Base-by-base conservation (phyloP, 2,113 vertebrate species). In the Pongo pygmaeus region DNA sequence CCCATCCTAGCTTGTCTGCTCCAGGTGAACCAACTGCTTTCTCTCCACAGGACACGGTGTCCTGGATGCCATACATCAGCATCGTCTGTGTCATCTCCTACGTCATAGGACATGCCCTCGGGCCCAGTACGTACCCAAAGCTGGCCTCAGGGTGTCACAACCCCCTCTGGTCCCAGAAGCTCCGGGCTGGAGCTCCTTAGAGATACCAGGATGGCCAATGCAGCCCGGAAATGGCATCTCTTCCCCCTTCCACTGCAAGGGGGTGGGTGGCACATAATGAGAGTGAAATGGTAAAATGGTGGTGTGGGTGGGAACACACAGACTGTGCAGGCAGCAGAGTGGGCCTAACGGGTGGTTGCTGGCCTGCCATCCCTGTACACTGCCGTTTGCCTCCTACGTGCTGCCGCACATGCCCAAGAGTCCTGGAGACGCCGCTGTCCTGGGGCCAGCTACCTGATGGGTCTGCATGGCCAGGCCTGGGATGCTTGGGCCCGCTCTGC, bases 41-140 rank as follows among this genome's bases (percentile, higher is more conserved):
- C 32, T 50, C 81, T 16, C 48, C 57, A 0, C 98, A 99, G 98
- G 1, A 20, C 48, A 67, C 81, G 0, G 17, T 99, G 61, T 61
- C 98, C 0, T 99, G 99, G 99, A 99, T 99, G 99, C 99, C 99
- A 0, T 99, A 99, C 32, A 1, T 99, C 97, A 99, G 99, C 99
- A 99, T 99, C 6, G 27, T 87, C 80, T 99, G 99, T 35, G 95
- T 99, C 98, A 98, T 99, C 69, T 0, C 97, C 94, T 99, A 99
- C 91, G 97, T 99, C 98, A 98, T 99, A 0, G 99, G 99, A 74
- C 99, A 99, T 0, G 99, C 99, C 70, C 98, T 99, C 0, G 99
- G 99, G 91, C 99, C 99, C 95, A 99, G 99, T 99, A 96, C 97
- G 99, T 99, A 89, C 22, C 6, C 0, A 0, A 11, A 50, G 2